Conservation (phyloP, 2,888 invertebrate genomes). For the Drosophila siamana region DNA sequence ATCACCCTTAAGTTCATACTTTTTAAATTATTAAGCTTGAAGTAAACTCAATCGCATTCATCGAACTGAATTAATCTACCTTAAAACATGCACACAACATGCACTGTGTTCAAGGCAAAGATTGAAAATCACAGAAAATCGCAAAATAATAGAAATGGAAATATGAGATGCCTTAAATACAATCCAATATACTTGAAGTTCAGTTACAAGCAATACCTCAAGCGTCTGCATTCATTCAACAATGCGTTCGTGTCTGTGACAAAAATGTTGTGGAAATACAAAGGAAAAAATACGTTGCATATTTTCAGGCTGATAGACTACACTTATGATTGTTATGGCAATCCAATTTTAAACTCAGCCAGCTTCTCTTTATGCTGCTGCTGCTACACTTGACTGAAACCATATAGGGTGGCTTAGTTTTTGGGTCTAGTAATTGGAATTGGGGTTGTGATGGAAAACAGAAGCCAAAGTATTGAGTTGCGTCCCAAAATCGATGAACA, state of each 20-base stretch:
- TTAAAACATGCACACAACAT: slow-evolving; percentile 1
- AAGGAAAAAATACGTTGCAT: slow-evolving; percentile 41
- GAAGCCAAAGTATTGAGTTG: not conserved
- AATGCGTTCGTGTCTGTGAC: slow-evolving; percentile 17
- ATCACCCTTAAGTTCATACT: not conserved
- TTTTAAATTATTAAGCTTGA: not conserved
- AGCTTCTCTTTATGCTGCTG: slow-evolving; percentile 30
- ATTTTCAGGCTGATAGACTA: slow-evolving; percentile 45
- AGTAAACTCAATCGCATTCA: not conserved
- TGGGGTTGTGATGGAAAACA: slow-evolving; percentile 25
- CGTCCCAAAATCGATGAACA: slow-evolving; percentile 29
- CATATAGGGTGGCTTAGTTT: slow-evolving; percentile 43
- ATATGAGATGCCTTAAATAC: slow-evolving; percentile 4
- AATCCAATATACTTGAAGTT: slow-evolving; percentile 18
- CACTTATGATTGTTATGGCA: slow-evolving; percentile 54
- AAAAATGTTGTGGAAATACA: slow-evolving; percentile 9
- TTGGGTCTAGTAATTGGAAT: slow-evolving; percentile 12
- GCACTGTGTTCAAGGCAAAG: not conserved
- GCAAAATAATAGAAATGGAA: slow-evolving; percentile 1
- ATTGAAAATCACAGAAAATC: not conserved
- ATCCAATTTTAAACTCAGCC: slow-evolving; percentile 54
- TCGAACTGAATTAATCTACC: not conserved
- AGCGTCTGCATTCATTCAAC: slow-evolving; percentile 2
- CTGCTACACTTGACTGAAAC: slow-evolving; percentile 25
- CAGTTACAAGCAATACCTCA: slow-evolving; percentile 1